A percentile compares a stretch with the other conserved stretches of the same genome.
Evolutionary conservation across 1,140 invertebrate genomes (phyloP).

Genomic region (Ganaspis sp.): DNA sequence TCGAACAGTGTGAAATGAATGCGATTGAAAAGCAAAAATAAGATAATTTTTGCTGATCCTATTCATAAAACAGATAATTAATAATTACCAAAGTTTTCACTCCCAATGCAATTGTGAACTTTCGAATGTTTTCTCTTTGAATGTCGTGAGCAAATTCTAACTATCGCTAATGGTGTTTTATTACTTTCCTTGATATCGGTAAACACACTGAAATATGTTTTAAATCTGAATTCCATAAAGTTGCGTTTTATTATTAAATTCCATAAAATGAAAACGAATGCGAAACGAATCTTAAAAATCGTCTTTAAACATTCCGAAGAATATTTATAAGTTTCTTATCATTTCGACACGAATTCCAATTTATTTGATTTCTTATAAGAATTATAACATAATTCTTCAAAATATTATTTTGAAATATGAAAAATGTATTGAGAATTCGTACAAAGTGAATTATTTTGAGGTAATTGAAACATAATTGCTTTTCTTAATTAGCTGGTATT

Average conservation of each 20-base stretch:
- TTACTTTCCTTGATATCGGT: neutral
- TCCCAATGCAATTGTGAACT: neutral
- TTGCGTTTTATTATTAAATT: too few relatives aligned
- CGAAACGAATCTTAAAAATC: too few relatives aligned
- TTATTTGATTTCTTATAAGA: neutral
- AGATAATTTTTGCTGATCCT: neutral
- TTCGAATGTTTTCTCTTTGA: constrained; percentile 2
- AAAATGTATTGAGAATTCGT: too few relatives aligned
- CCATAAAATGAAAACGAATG: too few relatives aligned
- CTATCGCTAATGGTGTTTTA: constrained; percentile 6
- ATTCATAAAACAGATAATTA: constrained; percentile 3
- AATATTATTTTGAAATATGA: too few relatives aligned
- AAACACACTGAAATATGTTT: neutral
- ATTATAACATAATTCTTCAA: neutral
- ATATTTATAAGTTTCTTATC: too few relatives aligned
- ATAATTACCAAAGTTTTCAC: constrained; percentile 14
- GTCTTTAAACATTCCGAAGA: too few relatives aligned
- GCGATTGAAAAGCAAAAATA: neutral
- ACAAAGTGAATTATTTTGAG: too few relatives aligned
- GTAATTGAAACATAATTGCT: too few relatives aligned
- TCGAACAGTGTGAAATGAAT: neutral
- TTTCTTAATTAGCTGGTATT: too few relatives aligned
- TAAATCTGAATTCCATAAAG: too few relatives aligned
- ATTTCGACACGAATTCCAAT: too few relatives aligned
- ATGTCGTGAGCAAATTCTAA: constrained; percentile 2